phyloP scores from a whole-genome alignment of 2,888 invertebrate genomes.

The Neocrepidodera transversa region DNA sequence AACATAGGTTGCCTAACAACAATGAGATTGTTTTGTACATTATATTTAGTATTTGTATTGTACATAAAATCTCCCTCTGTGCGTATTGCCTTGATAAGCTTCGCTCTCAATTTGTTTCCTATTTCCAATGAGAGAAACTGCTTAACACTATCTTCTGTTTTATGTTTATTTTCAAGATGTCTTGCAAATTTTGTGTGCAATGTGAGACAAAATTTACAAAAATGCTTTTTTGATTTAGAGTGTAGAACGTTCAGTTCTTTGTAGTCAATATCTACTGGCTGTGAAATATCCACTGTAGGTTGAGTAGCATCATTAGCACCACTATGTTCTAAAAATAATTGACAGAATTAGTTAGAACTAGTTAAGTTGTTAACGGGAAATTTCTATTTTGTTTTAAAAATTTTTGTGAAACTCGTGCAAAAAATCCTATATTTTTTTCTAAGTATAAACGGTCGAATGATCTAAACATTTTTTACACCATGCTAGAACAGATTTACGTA shows the following conservation, averaged over 20 bases:
- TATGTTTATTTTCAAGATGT: constrained; percentile 8
- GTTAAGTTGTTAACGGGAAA: no score
- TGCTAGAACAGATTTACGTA: no score
- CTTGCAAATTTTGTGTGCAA: constrained; percentile 11
- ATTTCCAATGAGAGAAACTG: background rate
- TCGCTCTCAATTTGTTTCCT: background rate
- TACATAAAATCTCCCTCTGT: constrained; percentile 10
- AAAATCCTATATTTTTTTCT: no score
- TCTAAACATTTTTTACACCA: no score
- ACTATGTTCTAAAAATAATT: no score
- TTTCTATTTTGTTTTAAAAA: no score
- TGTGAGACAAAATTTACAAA: constrained; percentile 16
- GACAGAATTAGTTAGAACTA: no score
- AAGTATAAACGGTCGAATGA: no score
- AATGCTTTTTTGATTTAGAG: constrained; percentile 16
- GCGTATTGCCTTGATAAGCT: background rate
- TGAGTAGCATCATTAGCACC: no score
- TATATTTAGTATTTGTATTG: background rate
- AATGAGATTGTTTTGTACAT: background rate
- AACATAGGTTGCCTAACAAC: constrained; percentile 1
- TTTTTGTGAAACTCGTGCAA: no score
- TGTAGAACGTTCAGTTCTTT: background rate
- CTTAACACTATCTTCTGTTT: background rate
- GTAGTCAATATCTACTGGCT: constrained; percentile 6
- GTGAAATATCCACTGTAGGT: background rate